Evolutionary conservation across 2,113 vertebrate genomes (phyloP), one percentile per base, ranked within the genome.

Genomic region (Hydrolagus affinis): DNA sequence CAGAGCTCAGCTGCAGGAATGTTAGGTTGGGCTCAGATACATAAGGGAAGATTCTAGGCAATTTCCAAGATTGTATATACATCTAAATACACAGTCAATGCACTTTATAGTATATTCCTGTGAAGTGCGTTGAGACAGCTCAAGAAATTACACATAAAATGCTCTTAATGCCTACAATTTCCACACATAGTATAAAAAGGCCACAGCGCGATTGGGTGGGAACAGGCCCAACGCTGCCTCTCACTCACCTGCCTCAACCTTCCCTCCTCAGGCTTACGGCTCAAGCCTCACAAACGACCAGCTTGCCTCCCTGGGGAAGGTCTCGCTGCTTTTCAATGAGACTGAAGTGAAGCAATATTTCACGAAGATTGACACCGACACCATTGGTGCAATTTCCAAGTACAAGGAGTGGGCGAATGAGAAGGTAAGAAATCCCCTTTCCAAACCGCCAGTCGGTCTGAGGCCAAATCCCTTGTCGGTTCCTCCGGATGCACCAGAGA

Each of bases 281-380:
- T 66, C 21, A 17, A 30, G 32, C 6, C 30, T 83, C 62, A 66
- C 25, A 64, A 83, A 83, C 4, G 25, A 83, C 8, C 14, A 17
- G 60, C 60, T 83, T 32, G 78, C 78, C 28, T 66, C 78, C 19
- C 25, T 83, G 25, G 11, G 30, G 25, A 83, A 11, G 62, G 66
- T 83, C 17, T 30, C 78, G 32, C 78, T 83, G 17, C 25, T 25
- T 8, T 83, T 83, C 17, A 66, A 0, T 66, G 25, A 66, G 11
- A 25, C 17, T 7, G 78, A 83, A 32, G 78, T 83, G 15, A 32
- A 32, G 78, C 28, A 68, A 4, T 30, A 83, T 83, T 83, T 83
- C 15, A 66, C 23, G 19, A 19, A 30, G 30, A 60, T 62, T 21
- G 78, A 83, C 23, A 83, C 66, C 11, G 78, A 83, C 66, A 83